Evolutionary conservation across 1,140 invertebrate genomes (phyloP).

Genomic region (Drosophila virilis): DNA sequence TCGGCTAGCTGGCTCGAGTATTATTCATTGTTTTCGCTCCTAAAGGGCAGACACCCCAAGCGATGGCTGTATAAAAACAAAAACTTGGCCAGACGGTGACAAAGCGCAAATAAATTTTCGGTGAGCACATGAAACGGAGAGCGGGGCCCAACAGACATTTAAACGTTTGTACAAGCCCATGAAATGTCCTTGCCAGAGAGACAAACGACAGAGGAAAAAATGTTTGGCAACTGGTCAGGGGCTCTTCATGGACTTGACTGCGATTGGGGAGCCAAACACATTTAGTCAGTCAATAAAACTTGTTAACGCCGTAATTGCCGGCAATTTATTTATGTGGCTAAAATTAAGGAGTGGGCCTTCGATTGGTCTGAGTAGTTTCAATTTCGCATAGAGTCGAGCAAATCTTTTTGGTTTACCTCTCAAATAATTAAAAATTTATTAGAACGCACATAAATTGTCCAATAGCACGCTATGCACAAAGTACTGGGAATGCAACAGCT

Average conservation of each 20-base stretch:
- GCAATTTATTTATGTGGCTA: slow-evolving; percentile 76
- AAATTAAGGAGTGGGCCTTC: slow-evolving; percentile 24
- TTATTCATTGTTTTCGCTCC: slow-evolving; percentile 72
- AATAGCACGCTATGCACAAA: slow-evolving; percentile 52
- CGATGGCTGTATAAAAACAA: slow-evolving; percentile 49
- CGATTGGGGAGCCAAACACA: slow-evolving; percentile 49
- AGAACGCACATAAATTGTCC: slow-evolving; percentile 64
- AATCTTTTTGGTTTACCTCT: slow-evolving; percentile 56
- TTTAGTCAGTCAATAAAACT: slow-evolving; percentile 82
- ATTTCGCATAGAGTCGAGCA: slow-evolving; percentile 53
- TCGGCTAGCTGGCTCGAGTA: slow-evolving; percentile 60
- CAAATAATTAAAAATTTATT: slow-evolving; percentile 80
- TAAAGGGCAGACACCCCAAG: slow-evolving; percentile 38
- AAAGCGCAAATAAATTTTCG: slow-evolving; percentile 78
- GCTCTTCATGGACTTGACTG: slow-evolving; percentile 2
- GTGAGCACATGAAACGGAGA: neutral
- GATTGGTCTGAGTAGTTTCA: slow-evolving; percentile 38
- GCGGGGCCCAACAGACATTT: slow-evolving; percentile 66
- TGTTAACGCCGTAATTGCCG: slow-evolving; percentile 80
- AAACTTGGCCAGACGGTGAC: slow-evolving; percentile 76
- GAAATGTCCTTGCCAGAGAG: slow-evolving; percentile 72
- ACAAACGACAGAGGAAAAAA: slow-evolving; percentile 40
- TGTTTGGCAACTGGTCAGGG: slow-evolving; percentile 22
- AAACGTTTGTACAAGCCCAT: slow-evolving; percentile 81
- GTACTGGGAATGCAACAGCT: slow-evolving; percentile 33